Evolutionary conservation across 2,113 vertebrate genomes (phyloP).

Genomic region (Climacteris rufus): DNA sequence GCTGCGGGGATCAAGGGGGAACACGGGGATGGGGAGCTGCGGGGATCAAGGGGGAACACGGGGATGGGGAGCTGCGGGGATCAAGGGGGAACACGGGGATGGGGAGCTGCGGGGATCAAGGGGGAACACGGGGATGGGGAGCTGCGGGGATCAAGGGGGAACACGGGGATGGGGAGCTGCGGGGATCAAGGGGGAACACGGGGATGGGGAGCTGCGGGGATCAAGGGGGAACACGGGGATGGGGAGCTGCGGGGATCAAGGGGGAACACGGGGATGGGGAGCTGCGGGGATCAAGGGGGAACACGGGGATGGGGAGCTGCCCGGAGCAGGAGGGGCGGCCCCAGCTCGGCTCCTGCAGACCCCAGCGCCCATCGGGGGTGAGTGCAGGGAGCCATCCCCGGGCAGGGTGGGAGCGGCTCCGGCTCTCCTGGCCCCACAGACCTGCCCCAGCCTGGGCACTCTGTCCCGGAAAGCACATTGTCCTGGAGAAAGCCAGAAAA

Average conservation of each 20-base stretch:
- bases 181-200: no score
- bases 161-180: accelerated
- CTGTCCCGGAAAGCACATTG: accelerated
- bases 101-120: no score
- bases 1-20: no score
- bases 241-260: no score
- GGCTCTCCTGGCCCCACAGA: background rate
- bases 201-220: accelerated
- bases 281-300: no score
- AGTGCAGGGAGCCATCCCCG: accelerated
- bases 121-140: accelerated
- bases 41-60: no score
- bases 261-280: accelerated
- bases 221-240: accelerated
- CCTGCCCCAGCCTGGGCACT: background rate
- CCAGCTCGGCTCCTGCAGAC: background rate
- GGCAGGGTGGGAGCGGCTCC: accelerated
- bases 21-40: accelerated
- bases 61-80: accelerated
- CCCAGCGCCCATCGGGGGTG: accelerated
- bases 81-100: accelerated
- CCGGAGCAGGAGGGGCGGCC: background rate
- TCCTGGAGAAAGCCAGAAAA: background rate
- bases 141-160: no score
- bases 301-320: accelerated